Evolutionary conservation across 2,797 vertebrate species (phyloP).

Genomic region (Choloepus didactylus): DNA sequence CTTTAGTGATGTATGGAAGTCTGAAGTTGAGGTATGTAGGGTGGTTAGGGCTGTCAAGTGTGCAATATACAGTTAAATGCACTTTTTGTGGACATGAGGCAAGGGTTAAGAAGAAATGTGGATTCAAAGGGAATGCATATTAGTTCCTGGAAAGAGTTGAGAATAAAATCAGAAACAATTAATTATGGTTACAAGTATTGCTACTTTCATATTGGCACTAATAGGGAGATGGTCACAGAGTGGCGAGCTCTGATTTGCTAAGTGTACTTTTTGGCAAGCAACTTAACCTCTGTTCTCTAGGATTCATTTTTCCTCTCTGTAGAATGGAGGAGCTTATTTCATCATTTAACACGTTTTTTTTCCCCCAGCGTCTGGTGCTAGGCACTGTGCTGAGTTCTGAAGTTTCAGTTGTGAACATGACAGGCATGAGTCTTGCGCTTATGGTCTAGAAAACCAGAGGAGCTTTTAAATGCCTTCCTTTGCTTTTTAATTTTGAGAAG

Average conservation of each 20-base stretch:
- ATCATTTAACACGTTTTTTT: background rate
- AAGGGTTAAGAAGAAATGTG: conserved; percentile 25
- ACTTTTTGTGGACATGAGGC: background rate
- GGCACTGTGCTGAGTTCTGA: background rate
- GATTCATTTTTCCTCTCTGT: background rate
- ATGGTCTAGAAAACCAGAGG: background rate
- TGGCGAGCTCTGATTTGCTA: background rate
- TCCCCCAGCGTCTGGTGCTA: background rate
- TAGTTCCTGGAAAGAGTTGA: conserved; percentile 67
- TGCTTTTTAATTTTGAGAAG: conserved; percentile 21
- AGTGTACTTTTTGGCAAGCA: background rate
- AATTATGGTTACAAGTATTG: background rate
- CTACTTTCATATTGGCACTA: background rate
- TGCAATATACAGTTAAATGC: background rate
- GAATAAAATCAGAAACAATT: conserved; percentile 47
- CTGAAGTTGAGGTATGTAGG: background rate
- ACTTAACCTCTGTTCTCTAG: background rate
- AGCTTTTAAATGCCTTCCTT: background rate
- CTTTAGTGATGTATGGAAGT: background rate
- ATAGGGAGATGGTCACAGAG: background rate
- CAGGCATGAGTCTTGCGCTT: background rate
- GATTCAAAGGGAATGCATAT: background rate
- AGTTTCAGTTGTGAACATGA: background rate
- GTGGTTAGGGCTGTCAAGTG: background rate
- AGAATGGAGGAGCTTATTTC: conserved; percentile 41